A percentile compares a stretch with the other conserved stretches of the same genome.
phyloP scores from a whole-genome alignment of 2,113 vertebrate species.

The Pogonocichla stellata region DNA sequence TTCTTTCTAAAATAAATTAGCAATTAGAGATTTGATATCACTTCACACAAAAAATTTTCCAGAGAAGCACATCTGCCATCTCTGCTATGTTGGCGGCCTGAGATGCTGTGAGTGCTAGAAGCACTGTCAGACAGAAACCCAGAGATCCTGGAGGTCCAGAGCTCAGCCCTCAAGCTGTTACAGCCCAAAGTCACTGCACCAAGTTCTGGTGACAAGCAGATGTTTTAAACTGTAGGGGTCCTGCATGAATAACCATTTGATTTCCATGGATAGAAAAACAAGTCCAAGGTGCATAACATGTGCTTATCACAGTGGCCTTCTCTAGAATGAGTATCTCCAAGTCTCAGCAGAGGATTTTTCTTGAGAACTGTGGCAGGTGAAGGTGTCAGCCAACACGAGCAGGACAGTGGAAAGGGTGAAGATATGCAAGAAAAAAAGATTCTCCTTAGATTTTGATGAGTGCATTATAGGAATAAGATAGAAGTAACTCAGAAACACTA shows the following conservation, averaged over 20 bases:
- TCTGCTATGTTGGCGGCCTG: background rate
- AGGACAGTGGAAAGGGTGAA: background rate
- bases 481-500: background rate
- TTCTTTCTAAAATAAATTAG: constrained; percentile 31
- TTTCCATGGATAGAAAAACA: background rate
- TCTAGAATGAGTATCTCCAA: background rate
- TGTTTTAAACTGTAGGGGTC: background rate
- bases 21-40: constrained; percentile 21
- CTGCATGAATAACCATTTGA: background rate
- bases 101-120: background rate
- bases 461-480: background rate
- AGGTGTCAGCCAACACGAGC: background rate
- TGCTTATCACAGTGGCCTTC: background rate
- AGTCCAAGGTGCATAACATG: background rate
- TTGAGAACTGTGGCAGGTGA: background rate
- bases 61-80: constrained; percentile 24
- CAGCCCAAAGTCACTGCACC: background rate
- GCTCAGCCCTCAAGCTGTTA: background rate
- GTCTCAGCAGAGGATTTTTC: background rate
- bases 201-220: background rate
- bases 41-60: background rate
- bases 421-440: background rate
- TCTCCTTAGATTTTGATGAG: background rate
- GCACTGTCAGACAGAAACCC: background rate
- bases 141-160: background rate